These are phyloP conservation scores for Drosophila nigricruria DNA, from an alignment of 2,888 invertebrate genomes.

Conservation along the genomic window DNA sequence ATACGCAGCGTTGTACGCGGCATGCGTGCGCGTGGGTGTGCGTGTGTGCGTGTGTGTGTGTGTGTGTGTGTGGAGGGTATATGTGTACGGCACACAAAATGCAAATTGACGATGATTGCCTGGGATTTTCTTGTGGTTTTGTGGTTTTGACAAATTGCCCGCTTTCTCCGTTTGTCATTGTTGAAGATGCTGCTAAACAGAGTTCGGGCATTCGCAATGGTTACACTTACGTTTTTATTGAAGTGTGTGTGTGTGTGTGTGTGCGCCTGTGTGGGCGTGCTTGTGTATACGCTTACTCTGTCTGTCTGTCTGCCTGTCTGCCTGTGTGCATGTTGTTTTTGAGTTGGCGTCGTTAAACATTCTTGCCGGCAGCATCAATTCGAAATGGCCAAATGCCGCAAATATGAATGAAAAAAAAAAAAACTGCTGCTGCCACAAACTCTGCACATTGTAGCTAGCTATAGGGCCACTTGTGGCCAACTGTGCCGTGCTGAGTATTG, in stretches of 20 bases:
- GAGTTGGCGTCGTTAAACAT: constrained; percentile 19
- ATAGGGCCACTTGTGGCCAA: constrained; percentile 18
- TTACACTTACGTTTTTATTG: constrained; percentile 43
- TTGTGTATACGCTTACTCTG: constrained; percentile 9
- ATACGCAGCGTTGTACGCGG: constrained; percentile 36
- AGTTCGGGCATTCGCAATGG: constrained; percentile 60
- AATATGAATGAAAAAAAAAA: too few relatives aligned
- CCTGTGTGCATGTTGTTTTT: constrained; percentile 12
- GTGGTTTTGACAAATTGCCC: constrained; percentile 70
- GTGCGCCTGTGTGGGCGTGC: constrained; percentile 8
- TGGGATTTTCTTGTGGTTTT: constrained; percentile 73
- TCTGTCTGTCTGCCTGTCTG: constrained; percentile 12
- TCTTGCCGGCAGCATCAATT: constrained; percentile 50
- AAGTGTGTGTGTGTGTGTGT: constrained; percentile 19
- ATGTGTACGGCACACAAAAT: constrained; percentile 45
- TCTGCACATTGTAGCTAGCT: constrained; percentile 5
- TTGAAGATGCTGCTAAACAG: constrained; percentile 55
- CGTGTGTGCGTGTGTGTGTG: neutral
- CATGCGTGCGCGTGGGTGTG: constrained; percentile 8
- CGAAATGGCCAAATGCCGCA: constrained; percentile 47
- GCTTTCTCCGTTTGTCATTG: constrained; percentile 61
- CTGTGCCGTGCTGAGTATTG: constrained; percentile 17
- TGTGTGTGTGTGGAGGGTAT: neutral
- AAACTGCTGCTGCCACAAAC: constrained; percentile 22
- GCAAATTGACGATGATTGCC: constrained; percentile 70